These are phyloP conservation scores for Teleiodes luculella DNA, from an alignment of 2,888 invertebrate genomes.

Conservation along the genomic window DNA sequence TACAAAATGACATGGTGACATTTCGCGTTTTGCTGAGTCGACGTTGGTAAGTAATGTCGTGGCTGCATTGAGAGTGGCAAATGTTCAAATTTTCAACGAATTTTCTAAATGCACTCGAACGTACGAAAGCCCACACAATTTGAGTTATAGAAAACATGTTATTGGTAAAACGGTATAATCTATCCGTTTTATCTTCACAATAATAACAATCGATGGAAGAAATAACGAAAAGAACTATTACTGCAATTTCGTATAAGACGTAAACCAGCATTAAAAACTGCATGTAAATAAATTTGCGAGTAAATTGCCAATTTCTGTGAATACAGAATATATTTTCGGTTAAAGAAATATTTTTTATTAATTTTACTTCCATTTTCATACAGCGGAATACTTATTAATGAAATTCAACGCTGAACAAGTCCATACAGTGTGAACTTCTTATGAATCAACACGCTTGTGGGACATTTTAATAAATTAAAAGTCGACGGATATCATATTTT, in stretches of 20 bases:
- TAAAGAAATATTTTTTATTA: slow-evolving; percentile 25
- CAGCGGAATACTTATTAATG: not conserved
- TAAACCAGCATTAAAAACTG: not conserved
- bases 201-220: not conserved
- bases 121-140: not conserved
- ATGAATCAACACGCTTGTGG: no score
- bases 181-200: not conserved
- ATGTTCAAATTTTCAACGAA: slow-evolving; percentile 9
- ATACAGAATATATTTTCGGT: slow-evolving; percentile 30
- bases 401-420: no score
- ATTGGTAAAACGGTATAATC: not conserved
- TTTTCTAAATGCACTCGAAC: not conserved
- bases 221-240: not conserved
- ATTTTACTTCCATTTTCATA: slow-evolving; percentile 21
- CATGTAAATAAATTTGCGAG: not conserved
- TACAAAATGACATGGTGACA: no score
- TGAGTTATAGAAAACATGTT: not conserved
- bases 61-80: slow-evolving; percentile 12
- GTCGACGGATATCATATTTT: no score
- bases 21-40: slow-evolving; percentile 10
- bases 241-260: not conserved
- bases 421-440: no score
- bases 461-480: no score
- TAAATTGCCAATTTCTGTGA: slow-evolving; percentile 26
- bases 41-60: slow-evolving; percentile 13